Base-by-base conservation (phyloP, 2,797 vertebrate species). In the Echiichthys vipera region DNA sequence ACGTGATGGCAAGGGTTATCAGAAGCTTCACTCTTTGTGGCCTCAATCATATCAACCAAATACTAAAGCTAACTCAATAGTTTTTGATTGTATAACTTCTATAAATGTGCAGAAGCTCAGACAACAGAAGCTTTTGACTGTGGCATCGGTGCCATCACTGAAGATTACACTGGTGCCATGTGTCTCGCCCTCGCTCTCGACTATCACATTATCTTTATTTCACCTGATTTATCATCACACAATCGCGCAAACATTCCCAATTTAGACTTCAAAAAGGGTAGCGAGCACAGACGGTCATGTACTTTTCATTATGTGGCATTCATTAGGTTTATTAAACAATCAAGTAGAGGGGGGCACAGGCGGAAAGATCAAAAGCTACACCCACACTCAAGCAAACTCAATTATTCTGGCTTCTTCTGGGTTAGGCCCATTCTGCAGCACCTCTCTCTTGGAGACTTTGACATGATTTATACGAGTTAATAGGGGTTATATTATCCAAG, bases 321-420 rank as follows among this genome's bases (percentile, higher is more conserved):
- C 36, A 89, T 88, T 89, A 22, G 58, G 84, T 86, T 85, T 43
- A 78, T 73, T 64, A 69, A 68, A 73, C 57, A 49, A 57, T 49
- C 39, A 80, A 66, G 56, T 2, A 5, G 53, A 67, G 12, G 49
- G n/a, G 71, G 67, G 22, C 47, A 5, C 51, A 34, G 56, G 46
- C 25, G 1, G 4, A 22, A 20, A 71, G 49, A 80, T 82, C 69
- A 20, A 74, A 76, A 46, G n/a, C 17, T 22, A 4, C n/a, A n/a
- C n/a, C n/a, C n/a, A n/a, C n/a, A n/a, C n/a, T n/a, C n/a, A n/a
- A n/a, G n/a, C n/a, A 72, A 81, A 81, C 12, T 54, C 7, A 75
- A 70, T 81, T 67, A 71, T 74, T 55, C 15, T 0, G 2, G 2
- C 10, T 27, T 49, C 32, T 71, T 53, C 18, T 34, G 9, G 30